Evolutionary conservation across 2,113 vertebrate species (phyloP).

Genomic region (Xenopus laevis): DNA sequence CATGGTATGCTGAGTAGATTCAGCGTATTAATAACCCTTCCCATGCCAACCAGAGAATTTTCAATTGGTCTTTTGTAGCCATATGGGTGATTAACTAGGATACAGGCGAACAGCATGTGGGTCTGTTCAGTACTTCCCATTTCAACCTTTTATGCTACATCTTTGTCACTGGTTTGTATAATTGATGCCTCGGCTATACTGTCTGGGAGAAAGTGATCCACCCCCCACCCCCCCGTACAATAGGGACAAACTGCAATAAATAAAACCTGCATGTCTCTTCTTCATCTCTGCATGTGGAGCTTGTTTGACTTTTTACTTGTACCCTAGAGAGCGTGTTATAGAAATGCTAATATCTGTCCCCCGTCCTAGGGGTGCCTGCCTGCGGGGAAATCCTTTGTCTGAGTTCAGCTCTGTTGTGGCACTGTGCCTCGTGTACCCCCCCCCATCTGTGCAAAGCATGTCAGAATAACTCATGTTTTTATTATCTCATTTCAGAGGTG

Average conservation of each 20-base stretch:
- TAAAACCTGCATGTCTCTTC: slow-evolving; percentile 17
- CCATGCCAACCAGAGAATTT: too few relatives aligned
- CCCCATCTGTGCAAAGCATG: slow-evolving; percentile 20
- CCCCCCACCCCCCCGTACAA: neutral
- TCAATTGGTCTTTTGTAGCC: too few relatives aligned
- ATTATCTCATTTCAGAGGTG: slow-evolving; percentile 75
- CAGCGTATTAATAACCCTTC: too few relatives aligned
- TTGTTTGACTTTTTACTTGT: slow-evolving; percentile 22
- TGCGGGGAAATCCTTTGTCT: slow-evolving; percentile 50
- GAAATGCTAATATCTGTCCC: slow-evolving; percentile 30
- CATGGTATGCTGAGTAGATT: too few relatives aligned
- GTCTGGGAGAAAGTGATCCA: neutral
- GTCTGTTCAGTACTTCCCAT: too few relatives aligned
- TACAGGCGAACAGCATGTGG: too few relatives aligned
- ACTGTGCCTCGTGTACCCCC: slow-evolving; percentile 8
- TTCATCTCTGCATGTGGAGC: slow-evolving; percentile 10
- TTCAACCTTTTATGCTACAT: too few relatives aligned
- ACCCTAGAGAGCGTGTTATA: slow-evolving; percentile 36
- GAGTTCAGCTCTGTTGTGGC: slow-evolving; percentile 42
- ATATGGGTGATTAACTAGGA: too few relatives aligned
- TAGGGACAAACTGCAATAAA: neutral
- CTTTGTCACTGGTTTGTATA: too few relatives aligned
- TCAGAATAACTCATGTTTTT: slow-evolving; percentile 42
- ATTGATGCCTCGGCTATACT: too few relatives aligned
- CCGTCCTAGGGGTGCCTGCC: neutral